Conservation (phyloP, 2,888 invertebrate species). For the Macrophya alboannulata region DNA sequence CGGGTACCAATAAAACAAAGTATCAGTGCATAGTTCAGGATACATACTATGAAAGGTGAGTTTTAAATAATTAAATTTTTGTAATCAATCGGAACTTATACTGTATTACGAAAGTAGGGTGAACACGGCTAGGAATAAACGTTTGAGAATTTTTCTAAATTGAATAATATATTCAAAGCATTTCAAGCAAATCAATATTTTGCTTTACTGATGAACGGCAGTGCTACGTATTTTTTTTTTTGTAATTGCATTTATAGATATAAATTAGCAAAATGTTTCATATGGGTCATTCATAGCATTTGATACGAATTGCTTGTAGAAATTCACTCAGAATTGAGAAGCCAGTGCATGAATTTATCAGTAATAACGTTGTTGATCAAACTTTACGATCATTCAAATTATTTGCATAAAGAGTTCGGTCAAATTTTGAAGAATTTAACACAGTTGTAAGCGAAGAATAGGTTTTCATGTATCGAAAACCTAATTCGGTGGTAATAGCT, state of each 20-base stretch:
- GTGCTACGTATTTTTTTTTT: too few relatives aligned
- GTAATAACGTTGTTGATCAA: too few relatives aligned
- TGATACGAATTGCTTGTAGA: too few relatives aligned
- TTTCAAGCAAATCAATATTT: neutral
- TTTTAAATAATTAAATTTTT: slow-evolving; percentile 2
- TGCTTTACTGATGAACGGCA: too few relatives aligned
- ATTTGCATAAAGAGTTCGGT: neutral
- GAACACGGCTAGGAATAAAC: neutral
- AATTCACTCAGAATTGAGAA: too few relatives aligned
- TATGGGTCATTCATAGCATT: too few relatives aligned
- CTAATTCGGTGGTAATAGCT: neutral
- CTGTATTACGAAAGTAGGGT: neutral
- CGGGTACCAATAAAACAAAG: neutral
- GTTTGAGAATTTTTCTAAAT: neutral
- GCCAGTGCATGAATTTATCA: too few relatives aligned
- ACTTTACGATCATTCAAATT: neutral
- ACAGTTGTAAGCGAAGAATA: neutral
- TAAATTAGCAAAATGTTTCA: too few relatives aligned
- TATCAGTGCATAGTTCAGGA: slow-evolving; percentile 47
- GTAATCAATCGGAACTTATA: neutral
- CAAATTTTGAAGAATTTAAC: neutral
- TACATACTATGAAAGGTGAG: slow-evolving; percentile 60
- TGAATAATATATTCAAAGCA: neutral
- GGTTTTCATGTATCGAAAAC: neutral
- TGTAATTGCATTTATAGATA: too few relatives aligned